These are phyloP conservation scores for Huso huso DNA, from an alignment of 2,797 vertebrate species.

Conservation along the genomic window DNA sequence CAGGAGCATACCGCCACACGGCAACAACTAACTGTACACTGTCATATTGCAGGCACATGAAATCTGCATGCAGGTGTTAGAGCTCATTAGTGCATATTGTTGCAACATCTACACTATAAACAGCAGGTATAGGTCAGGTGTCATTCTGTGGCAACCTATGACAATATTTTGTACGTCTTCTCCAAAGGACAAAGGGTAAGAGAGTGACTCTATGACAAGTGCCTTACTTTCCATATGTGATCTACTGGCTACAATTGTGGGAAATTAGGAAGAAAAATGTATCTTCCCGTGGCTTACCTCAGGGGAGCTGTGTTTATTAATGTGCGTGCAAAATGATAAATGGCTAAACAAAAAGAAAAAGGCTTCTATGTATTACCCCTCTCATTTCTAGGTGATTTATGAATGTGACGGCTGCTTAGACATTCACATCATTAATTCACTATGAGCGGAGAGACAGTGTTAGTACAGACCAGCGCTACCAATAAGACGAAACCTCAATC, in stretches of 20 bases:
- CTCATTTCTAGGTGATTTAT: constrained; percentile 93
- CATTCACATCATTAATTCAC: constrained; percentile 81
- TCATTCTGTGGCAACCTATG: neutral
- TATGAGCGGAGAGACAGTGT: constrained; percentile 51
- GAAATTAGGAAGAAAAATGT: constrained; percentile 71
- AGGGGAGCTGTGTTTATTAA: constrained; percentile 93
- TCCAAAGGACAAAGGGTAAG: constrained; percentile 8
- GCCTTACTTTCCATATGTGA: constrained; percentile 47
- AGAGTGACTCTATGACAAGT: constrained; percentile 39
- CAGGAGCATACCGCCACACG: constrained; percentile 9
- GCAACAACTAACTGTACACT: constrained; percentile 1
- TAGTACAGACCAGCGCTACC: constrained; percentile 47
- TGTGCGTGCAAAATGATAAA: constrained; percentile 89
- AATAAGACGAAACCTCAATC: constrained; percentile 32
- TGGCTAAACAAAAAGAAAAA: constrained; percentile 76
- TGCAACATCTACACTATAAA: neutral
- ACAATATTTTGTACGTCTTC: neutral
- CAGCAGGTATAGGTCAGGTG: constrained; percentile 4
- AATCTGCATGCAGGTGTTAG: neutral
- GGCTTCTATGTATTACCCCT: constrained; percentile 73
- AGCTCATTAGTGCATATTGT: neutral
- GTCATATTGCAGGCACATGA: neutral
- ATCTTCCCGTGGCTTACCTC: constrained; percentile 72
- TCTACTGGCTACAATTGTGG: constrained; percentile 59
- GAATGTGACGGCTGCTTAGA: constrained; percentile 73